Evolutionary conservation across 2,888 invertebrate species (phyloP).

Genomic region (Amphimallon solstitiale): DNA sequence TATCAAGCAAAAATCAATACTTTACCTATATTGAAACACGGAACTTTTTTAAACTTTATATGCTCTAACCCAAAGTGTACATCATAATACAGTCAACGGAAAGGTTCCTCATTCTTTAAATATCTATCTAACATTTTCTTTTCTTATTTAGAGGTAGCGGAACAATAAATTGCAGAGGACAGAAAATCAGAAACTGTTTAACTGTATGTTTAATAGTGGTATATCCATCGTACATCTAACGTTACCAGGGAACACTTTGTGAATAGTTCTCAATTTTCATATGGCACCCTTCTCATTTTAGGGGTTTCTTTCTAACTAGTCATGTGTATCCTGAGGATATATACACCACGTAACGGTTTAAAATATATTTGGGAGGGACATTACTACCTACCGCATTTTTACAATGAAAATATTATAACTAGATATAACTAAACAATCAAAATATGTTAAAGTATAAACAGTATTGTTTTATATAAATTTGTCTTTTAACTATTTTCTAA

Average conservation of each 20-base stretch:
- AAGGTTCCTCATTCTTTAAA: not conserved
- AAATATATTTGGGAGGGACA: no score
- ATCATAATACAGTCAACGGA: not conserved
- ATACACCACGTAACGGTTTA: no score
- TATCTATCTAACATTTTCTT: not conserved
- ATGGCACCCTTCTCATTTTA: constrained; percentile 28
- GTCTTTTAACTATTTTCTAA: no score
- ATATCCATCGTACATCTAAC: not conserved
- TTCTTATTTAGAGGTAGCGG: not conserved
- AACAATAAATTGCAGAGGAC: not conserved
- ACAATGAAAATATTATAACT: no score
- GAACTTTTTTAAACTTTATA: constrained; percentile 10
- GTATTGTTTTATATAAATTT: no score
- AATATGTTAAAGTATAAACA: no score
- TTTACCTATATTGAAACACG: constrained; percentile 47
- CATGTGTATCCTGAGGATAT: no score
- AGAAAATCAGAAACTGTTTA: not conserved
- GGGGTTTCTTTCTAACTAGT: constrained; percentile 22
- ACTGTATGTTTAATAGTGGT: no score
- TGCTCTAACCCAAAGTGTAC: not conserved
- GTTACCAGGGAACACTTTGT: not conserved
- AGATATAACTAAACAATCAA: no score
- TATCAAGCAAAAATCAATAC: constrained; percentile 51
- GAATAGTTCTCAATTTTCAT: constrained; percentile 11
- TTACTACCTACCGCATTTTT: no score